Base-by-base conservation (phyloP, 2,797 vertebrate genomes). In the Moxostoma hubbsi region DNA sequence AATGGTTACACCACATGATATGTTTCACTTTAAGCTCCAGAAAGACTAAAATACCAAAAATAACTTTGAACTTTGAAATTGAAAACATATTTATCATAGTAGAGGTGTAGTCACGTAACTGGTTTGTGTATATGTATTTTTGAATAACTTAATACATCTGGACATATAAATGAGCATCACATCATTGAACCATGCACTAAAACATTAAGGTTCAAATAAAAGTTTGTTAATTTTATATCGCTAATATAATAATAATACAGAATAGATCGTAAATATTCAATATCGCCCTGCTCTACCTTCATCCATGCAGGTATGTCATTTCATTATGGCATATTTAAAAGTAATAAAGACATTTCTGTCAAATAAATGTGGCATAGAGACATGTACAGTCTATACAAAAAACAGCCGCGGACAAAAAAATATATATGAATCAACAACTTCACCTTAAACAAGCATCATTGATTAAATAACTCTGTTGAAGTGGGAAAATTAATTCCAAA, bases 401-500 rank as follows among this genome's bases (percentile, higher is more conserved):
- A 81, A 86, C 86, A 62, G 53, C 12, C 4, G 36, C 36, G 36
- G 36, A 36, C 36, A 36, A 36, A 36, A 1, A 36, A 75, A 58
- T 24, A 65, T 7, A 86, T 88, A 84, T 80, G 81, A 81, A 84
- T 91, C 90, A 91, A 90, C 90, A 90, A 91, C 90, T 90, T 90
- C 88, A 88, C 90, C 84, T 88, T 90, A 86, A 88, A 89, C 82
- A 86, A 86, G 87, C 89, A 87, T 89, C 87, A 89, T 85, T 88
- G 82, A 84, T 43, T 85, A 87, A 87, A 79, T 85, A 86, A 82
- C 24, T 12, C 47, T 77, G 47, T 46, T 36, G 9, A 54, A 70
- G 46, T 53, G 16, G 15, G 13, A 62, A 83, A 85, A 82, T 82
- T 24, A 68, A 54, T 77, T 70, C 69, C 15, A 55, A 76, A 69